Evolutionary conservation across 2,113 vertebrate species (phyloP).

Genomic region (Alaudala cheleensis): DNA sequence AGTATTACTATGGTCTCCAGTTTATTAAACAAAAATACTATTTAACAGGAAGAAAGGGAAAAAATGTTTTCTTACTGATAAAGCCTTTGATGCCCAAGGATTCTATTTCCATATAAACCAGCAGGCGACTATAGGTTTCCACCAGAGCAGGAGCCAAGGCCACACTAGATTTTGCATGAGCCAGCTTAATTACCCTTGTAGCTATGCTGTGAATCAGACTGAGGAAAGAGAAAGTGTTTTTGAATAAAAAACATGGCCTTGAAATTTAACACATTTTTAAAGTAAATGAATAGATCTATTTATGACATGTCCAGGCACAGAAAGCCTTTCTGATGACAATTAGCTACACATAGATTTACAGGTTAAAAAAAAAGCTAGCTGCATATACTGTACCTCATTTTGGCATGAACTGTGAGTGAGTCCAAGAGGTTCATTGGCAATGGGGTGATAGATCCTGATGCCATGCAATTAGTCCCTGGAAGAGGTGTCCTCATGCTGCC

Average conservation of each 20-base stretch:
- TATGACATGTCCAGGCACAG: neutral
- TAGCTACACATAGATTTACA: neutral
- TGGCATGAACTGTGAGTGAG: constrained; percentile 96
- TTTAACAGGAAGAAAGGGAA: neutral
- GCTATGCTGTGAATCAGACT: constrained; percentile 99
- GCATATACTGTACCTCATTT: constrained; percentile 88
- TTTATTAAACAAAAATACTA: neutral
- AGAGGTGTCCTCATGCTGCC: constrained; percentile 89
- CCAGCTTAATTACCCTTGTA: constrained; percentile 96
- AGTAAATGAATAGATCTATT: neutral
- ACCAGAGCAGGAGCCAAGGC: constrained; percentile 96
- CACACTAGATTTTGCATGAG: constrained; percentile 92
- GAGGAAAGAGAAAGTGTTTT: constrained; percentile 8
- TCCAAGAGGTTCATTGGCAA: constrained; percentile 98
- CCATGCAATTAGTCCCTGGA: constrained; percentile 92
- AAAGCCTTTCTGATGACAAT: neutral
- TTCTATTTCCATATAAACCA: constrained; percentile 99
- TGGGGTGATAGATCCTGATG: constrained; percentile 91
- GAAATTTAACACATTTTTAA: neutral
- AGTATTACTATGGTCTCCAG: neutral
- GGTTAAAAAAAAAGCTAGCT: neutral
- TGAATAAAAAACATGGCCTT: neutral
- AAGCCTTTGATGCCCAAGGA: constrained; percentile 99
- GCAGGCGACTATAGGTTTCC: constrained; percentile 94
- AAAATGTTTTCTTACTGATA: constrained; percentile 88